Evolutionary conservation across 2,797 vertebrate genomes (phyloP), one percentile per base, ranked within the genome.

Genomic region (Crocodylus rhombifer): DNA sequence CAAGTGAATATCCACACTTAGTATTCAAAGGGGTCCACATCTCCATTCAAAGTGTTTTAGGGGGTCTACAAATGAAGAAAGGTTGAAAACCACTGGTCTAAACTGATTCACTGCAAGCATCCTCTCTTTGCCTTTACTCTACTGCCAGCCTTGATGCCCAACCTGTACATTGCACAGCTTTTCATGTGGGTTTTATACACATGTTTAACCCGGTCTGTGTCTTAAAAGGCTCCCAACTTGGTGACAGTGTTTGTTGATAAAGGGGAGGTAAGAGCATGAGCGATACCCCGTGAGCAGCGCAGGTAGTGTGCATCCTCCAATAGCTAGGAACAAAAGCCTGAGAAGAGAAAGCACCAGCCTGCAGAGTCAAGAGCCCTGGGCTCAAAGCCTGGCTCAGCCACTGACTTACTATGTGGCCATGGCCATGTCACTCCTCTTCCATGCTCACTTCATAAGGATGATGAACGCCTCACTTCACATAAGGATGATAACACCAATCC

Each of bases 181-280:
- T 74, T 58, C 79, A 81, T 57, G 80, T 77, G 82, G 56, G 33
- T 51, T 77, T 33, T 78, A 75, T 77, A 88, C 42, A 55, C 87
- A 82, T 10, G 81, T 57, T 80, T 76, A 82, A 74, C 28, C n/a
- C 36, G 74, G n/a, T 67, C 87, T 86, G 80, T 7, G 80, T 84
- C 84, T 78, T 62, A 7, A 91, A 88, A 80, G 8, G 80, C 51
- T 90, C 60, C 86, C 62, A 75, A 77, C 18, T 57, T 12, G 25
- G n/a, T 87, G 80, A 25, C 75, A 69, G 36, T 36, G 33, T 51
- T 82, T 57, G 57, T 67, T 91, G 20, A 1, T n/a, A 60, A 67
- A 10, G 28, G 14, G 13, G 20, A 87, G 6, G 28, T 77, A 87
- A 80, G 77, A 25, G 23, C 26, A 7, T 26, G 36, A 7, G 5